Evolutionary conservation across 2,113 vertebrate genomes (phyloP).

Genomic region (Tyto alba): DNA sequence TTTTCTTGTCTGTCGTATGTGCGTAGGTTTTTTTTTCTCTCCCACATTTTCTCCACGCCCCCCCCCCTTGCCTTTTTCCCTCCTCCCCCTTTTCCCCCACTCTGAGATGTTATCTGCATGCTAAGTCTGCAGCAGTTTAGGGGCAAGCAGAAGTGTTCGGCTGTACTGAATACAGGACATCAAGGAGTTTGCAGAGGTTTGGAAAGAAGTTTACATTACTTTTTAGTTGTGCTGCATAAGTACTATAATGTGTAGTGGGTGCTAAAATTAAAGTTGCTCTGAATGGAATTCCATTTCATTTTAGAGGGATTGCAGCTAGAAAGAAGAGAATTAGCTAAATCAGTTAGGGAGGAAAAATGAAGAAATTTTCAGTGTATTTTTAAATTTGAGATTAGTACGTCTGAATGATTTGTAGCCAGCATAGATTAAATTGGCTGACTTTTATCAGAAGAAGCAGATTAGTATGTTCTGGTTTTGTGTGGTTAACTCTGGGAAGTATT

Average conservation of each 20-base stretch:
- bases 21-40: background rate
- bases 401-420: background rate
- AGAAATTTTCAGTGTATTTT: constrained; percentile 6
- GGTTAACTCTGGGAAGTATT: background rate
- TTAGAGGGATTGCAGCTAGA: background rate
- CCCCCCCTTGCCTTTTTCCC: background rate
- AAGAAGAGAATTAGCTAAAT: background rate
- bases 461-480: background rate
- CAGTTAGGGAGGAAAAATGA: background rate
- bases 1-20: background rate
- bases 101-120: background rate
- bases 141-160: background rate
- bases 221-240: background rate
- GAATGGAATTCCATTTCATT: background rate
- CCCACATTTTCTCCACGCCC: background rate
- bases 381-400: background rate
- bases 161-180: background rate
- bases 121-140: background rate
- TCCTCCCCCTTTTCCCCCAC: background rate
- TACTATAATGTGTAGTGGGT: background rate
- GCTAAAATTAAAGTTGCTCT: background rate
- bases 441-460: background rate
- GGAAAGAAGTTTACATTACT: background rate
- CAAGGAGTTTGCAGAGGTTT: background rate
- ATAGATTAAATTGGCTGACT: background rate